Evolutionary conservation across 2,888 invertebrate species (phyloP), one percentile per base, ranked within the genome.

Genomic region (Formica aserva): DNA sequence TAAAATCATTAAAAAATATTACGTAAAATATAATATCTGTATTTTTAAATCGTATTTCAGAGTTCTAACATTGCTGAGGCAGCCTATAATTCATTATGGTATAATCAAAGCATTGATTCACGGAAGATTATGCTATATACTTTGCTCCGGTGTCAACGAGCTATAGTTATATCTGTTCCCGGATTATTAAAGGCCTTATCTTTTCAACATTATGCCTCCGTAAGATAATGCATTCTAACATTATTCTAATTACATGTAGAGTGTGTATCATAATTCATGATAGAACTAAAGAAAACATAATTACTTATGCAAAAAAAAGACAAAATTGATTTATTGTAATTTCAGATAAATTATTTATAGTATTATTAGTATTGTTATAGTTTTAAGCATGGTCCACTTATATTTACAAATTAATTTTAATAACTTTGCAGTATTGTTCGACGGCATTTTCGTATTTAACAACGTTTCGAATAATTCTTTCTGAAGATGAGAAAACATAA

Each of bases 181-280:
- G 88, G 88, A 1, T 29, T 89, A 22, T 48, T 89, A 8, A 80
- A 81, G 22, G 63, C 65, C 41, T 83, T 92, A 35, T 88, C 89
- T 1, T 74, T 92, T n/a, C 62, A 88, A 22, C 90, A 91, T 65
- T 92, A 89, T 71, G 84, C 88, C 13, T 48, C 69, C 35, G 92
- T 89, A 82, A 74, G 38, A 48, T 3, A 72, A 29, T 15, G 8
- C 11, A 15, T 55, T 22, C 6, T 18, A 67, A 6, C 13, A 6
- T 52, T 26, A 38, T 11, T n/a, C 18, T 74, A 41, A 35, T 57
- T 32, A 63, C 26, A 38, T 38, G 8, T 8, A n/a, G 3, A 60
- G 5, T 26, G 8, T 57, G 38, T 15, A 26, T 57, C 11, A 13
- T 38, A 57, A 38, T 35, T 72, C 6, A 57, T 57, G 18, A 8